Evolutionary conservation across 1,140 invertebrate species (phyloP).

Genomic region (Brachionus koreanus): DNA sequence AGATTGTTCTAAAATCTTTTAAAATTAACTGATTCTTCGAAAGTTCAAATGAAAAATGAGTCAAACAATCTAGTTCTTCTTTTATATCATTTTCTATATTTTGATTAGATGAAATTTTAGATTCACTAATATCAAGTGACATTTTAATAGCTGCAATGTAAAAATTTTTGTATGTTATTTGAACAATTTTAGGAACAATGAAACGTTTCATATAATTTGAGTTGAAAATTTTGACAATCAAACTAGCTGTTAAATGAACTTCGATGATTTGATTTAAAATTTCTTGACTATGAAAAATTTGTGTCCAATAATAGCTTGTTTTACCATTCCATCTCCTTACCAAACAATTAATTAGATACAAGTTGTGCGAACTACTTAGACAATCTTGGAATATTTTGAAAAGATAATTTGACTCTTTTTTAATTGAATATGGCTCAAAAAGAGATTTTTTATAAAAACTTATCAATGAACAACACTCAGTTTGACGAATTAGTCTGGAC

Average conservation of each 20-base stretch:
- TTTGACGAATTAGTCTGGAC: neutral
- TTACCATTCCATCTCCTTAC: neutral
- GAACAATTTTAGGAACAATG: neutral
- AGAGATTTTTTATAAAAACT: neutral
- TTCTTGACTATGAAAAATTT: neutral
- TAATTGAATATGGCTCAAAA: neutral
- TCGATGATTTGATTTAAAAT: neutral
- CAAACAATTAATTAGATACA: neutral
- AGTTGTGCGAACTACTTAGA: neutral
- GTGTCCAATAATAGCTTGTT: neutral
- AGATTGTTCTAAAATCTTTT: neutral
- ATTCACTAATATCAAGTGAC: neutral
- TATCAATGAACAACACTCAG: neutral
- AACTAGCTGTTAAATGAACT: neutral
- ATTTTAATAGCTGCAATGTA: neutral
- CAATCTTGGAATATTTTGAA: neutral
- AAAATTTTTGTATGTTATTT: neutral
- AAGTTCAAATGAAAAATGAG: slow-evolving; percentile 3
- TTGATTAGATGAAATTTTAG: neutral
- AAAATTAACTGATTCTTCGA: neutral
- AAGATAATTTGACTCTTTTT: neutral
- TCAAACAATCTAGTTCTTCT: neutral
- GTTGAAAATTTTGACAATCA: neutral
- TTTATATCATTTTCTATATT: neutral
- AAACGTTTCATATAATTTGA: neutral